phyloP scores from a whole-genome alignment of 2,888 invertebrate species.

The Lasioglossum figueresi region DNA sequence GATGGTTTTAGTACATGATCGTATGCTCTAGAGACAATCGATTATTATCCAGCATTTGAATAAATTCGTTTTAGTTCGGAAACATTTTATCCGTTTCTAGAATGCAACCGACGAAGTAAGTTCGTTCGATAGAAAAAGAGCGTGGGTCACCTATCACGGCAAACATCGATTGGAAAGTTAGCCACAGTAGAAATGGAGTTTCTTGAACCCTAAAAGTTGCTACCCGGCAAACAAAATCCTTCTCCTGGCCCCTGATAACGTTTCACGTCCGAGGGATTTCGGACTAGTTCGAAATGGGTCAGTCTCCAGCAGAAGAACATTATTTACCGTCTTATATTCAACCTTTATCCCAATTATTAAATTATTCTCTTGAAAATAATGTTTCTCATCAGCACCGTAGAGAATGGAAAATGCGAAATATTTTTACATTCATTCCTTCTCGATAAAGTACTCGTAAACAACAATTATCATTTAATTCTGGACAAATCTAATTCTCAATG shows the following conservation, averaged over 20 bases:
- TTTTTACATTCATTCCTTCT: no score
- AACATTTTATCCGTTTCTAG: constrained; percentile 40
- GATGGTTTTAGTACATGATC: background rate
- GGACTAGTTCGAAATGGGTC: constrained; percentile 71
- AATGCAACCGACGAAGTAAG: constrained; percentile 52
- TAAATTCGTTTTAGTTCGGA: background rate
- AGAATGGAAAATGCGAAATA: no score
- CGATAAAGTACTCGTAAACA: no score
- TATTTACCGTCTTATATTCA: constrained; percentile 14
- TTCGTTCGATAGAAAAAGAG: constrained; percentile 31
- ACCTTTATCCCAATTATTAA: background rate
- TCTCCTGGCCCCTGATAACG: constrained; percentile 49
- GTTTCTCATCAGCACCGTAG: no score
- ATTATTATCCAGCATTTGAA: background rate
- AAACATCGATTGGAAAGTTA: constrained; percentile 79
- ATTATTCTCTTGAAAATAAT: background rate
- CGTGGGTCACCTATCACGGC: constrained; percentile 72
- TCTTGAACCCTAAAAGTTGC: constrained; percentile 71
- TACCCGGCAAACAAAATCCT: constrained; percentile 73
- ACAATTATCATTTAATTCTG: no score
- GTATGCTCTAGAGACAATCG: background rate
- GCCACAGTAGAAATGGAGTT: constrained; percentile 72
- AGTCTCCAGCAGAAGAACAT: constrained; percentile 59
- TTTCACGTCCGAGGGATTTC: constrained; percentile 35
- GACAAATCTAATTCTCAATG: no score